These are phyloP conservation scores for Mormyrops attenuatus DNA, from an alignment of 2,797 vertebrate species.

Conservation along the genomic window DNA sequence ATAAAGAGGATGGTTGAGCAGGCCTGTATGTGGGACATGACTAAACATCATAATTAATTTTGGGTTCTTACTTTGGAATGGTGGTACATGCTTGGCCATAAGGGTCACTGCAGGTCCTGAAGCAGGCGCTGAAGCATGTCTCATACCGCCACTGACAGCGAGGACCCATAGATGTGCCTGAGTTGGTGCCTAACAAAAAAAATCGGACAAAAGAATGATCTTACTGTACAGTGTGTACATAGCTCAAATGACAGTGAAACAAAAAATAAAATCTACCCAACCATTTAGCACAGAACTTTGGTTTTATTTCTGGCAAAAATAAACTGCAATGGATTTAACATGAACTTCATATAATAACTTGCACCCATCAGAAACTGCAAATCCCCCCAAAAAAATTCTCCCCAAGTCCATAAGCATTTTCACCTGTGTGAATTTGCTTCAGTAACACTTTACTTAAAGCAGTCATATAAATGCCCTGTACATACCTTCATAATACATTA, in stretches of 20 bases:
- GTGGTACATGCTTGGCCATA: conserved; percentile 63
- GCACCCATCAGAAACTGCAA: not conserved
- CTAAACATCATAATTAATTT: conserved; percentile 3
- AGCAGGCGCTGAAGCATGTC: conserved; percentile 80
- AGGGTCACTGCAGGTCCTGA: conserved; percentile 87
- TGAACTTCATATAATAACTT: not conserved
- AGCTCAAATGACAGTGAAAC: not conserved
- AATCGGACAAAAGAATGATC: conserved; percentile 14
- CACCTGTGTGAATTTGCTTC: not conserved
- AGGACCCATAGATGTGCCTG: conserved; percentile 53
- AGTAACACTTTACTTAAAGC: not conserved
- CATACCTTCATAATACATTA: not conserved
- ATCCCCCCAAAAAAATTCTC: not conserved
- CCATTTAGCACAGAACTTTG: not conserved
- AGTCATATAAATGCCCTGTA: not conserved
- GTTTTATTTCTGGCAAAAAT: conserved; percentile 14
- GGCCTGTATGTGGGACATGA: not conserved
- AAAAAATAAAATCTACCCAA: not conserved
- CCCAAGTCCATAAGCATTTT: not conserved
- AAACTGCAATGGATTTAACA: not conserved
- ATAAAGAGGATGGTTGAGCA: not conserved
- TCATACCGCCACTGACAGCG: conserved; percentile 88
- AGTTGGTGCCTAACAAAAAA: conserved; percentile 60
- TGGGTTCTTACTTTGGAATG: conserved; percentile 75
- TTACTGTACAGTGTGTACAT: not conserved